Base-by-base conservation (phyloP, 1,140 invertebrate genomes). In the Maniola jurtina region DNA sequence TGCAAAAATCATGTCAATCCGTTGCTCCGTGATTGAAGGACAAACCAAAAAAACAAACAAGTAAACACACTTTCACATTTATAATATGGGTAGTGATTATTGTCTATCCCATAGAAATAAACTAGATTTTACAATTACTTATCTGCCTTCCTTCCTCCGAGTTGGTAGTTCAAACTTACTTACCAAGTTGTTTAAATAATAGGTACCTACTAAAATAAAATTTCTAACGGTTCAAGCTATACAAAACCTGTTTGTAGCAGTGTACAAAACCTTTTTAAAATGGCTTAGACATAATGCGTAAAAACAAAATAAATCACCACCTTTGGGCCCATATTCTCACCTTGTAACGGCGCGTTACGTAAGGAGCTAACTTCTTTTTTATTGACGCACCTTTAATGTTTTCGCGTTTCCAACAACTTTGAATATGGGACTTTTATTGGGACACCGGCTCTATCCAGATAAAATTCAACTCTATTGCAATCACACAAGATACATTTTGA, bases 311-410 rank as follows among this genome's bases (percentile, higher is more conserved):
- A 73, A 80, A 78, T 75, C 73, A 72, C 70, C 79, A 83, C 79
- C 76, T 81, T 76, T 65, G 74, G 80, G 59, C 73, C 71, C 77
- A 75, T 79, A 84, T 74, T 72, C 75, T 66, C 79, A 81, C 78
- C 77, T 82, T 78, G 76, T 84, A 80, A 86, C 80, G 75, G 73
- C 77, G 65, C 76, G 74, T 77, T 76, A 83, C 78, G 75, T 80
- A 90, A 90, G 86, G 80, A 77, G 82, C 84, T 86, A 86, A 88
- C 80, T 86, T 83, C 86, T 77, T 84, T 89, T 90, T 90, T 90
- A 90, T 90, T 79, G 80, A 73, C 81, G 66, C 81, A 88, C 88
- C 86, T 90, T 87, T 85, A 85, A 86, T 84, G 80, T 67, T 73
- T 80, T 77, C 76, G 76, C 77, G 74, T 83, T 89, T 77, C 74